Conservation (phyloP, 2,888 invertebrate species). For the Omphaloscelis lunosa region DNA sequence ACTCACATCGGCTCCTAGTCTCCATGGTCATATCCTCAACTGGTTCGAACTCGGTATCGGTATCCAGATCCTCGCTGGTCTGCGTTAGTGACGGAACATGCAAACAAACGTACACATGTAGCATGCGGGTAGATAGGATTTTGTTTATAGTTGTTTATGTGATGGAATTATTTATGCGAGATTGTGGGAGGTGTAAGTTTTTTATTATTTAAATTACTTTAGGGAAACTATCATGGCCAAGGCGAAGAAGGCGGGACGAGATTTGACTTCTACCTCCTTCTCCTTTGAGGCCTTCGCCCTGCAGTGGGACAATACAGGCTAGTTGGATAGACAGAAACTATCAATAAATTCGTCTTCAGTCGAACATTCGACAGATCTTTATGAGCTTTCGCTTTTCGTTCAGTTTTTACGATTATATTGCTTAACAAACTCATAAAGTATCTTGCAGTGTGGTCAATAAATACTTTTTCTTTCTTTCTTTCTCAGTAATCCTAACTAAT, state of each 20-base stretch:
- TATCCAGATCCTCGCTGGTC: conserved; percentile 93
- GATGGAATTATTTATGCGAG: neutral
- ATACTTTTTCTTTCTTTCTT: too few relatives aligned
- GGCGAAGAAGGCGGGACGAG: neutral
- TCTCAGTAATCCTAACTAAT: neutral
- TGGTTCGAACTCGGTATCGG: conserved; percentile 93
- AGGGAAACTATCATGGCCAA: neutral
- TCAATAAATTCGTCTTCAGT: neutral
- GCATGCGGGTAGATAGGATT: conserved; percentile 66
- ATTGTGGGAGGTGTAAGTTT: neutral
- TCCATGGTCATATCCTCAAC: conserved; percentile 93
- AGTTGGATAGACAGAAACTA: neutral
- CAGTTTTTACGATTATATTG: neutral
- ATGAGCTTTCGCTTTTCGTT: neutral
- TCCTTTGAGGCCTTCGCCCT: neutral
- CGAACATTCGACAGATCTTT: neutral
- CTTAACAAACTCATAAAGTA: neutral
- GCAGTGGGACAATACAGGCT: neutral
- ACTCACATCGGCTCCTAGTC: conserved; percentile 92
- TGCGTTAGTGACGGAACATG: conserved; percentile 77
- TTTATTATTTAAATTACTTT: neutral
- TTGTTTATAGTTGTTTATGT: conserved; percentile 20
- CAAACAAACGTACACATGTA: conserved; percentile 66
- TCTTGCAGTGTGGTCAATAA: neutral
- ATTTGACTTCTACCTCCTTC: neutral